Evolutionary conservation across 2,888 invertebrate species (phyloP).

Genomic region (Lithophane semibrunnea): DNA sequence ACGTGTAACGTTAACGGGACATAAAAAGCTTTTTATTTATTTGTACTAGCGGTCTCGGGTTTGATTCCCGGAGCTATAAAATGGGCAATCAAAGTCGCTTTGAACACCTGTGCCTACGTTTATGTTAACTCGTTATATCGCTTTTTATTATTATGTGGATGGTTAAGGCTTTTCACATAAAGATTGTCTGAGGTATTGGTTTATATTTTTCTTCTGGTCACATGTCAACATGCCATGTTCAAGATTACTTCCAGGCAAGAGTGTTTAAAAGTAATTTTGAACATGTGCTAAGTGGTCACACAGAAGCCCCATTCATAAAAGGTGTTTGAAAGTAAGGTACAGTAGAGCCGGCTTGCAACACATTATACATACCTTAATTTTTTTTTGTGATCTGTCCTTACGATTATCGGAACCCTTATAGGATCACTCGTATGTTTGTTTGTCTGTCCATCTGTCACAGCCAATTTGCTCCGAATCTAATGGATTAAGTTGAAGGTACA

Average conservation of each 20-base stretch:
- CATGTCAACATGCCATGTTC: neutral
- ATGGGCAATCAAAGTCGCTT: conserved; percentile 69
- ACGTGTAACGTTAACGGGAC: conserved; percentile 39
- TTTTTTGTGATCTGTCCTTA: too few relatives aligned
- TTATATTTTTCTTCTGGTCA: neutral
- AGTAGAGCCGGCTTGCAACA: too few relatives aligned
- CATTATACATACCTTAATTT: too few relatives aligned
- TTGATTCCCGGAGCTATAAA: conserved; percentile 69
- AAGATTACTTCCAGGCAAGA: neutral
- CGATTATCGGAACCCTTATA: too few relatives aligned
- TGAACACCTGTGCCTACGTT: conserved; percentile 69
- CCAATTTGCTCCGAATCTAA: too few relatives aligned
- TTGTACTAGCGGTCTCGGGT: conserved; percentile 64
- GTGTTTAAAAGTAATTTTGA: too few relatives aligned
- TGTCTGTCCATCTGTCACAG: too few relatives aligned
- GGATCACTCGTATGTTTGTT: too few relatives aligned
- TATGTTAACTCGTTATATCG: conserved; percentile 41
- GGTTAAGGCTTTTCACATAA: conserved; percentile 35
- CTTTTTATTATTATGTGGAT: conserved; percentile 49
- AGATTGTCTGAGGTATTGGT: conserved; percentile 1
- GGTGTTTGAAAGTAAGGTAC: neutral
- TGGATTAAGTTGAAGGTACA: too few relatives aligned
- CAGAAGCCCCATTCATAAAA: neutral
- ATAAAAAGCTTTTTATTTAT: conserved; percentile 65
- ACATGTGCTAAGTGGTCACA: neutral